Base-by-base conservation (phyloP, 2,888 invertebrate genomes). In the Cheilosia vulpina region DNA sequence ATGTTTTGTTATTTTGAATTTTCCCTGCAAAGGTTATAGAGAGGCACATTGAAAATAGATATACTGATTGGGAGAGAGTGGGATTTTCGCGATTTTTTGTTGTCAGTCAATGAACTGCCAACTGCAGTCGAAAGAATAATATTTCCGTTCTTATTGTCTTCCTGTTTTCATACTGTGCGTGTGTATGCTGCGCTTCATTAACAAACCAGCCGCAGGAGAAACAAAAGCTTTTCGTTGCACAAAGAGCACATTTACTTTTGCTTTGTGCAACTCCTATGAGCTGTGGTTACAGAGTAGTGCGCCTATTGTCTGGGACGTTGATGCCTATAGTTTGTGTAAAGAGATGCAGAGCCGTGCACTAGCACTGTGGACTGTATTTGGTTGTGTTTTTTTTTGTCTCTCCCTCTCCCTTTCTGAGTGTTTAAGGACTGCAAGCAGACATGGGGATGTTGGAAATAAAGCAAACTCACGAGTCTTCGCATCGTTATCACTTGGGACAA, bases 51-150 rank as follows among this genome's bases (percentile, higher is more conserved):
- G 17, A 17, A 47, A 47, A 47, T 47, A 6, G 9, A 13, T 50
- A n/a, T 2, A 68, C 60, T 80, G 31, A 68, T 17, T 41, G 81
- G 52, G 65, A 60, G 71, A 71, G 57, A 81, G 63, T 68, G 19
- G 62, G 34, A 4, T 62, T 41, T 58, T 69, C 34, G n/a, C 5
- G n/a, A 27, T 50, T 45, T 38, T n/a, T 24, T 31, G 73, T 78
- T 34, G 43, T 31, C 38, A 78, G 73, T 73, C 83, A 78, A 68
- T 58, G 83, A 78, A 83, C 83, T 63, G 34, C 11, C 78, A 78
- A 83, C 83, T 63, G 34, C 11, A 47, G 41, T 68, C 45, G 63
- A 34, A 31, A 45, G n/a, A 34, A 72, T 50, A 57, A 50, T 57
- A 73, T 83, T 73, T 73, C 78, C 63, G 68, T 47, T 75, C 27